Evolutionary conservation across 2,797 vertebrate genomes (phyloP).

Genomic region (Rhinoraja longicauda): DNA sequence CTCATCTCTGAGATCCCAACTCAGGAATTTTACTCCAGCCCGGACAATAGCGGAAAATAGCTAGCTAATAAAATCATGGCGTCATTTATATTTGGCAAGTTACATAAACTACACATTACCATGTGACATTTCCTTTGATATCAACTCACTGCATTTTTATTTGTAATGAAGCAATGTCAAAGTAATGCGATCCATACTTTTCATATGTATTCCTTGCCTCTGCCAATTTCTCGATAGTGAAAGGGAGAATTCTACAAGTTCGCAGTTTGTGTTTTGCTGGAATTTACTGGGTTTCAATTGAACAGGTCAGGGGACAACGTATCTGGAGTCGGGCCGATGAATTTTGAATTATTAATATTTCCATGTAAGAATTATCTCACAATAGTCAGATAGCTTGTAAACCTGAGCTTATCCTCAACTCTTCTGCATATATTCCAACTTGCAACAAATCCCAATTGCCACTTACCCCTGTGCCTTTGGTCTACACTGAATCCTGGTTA

Average conservation of each 20-base stretch:
- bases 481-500: too few species aligned
- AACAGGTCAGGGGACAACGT: neutral
- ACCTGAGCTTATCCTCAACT: too few species aligned
- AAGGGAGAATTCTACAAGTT: neutral
- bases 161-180: constrained; percentile 1
- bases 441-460: too few species aligned
- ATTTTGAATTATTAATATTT: neutral
- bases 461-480: too few species aligned
- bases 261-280: neutral
- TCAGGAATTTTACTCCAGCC: constrained; percentile 27
- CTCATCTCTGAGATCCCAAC: constrained; percentile 33
- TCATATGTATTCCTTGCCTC: neutral
- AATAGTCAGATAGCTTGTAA: neutral
- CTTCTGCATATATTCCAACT: too few species aligned
- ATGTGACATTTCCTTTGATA: constrained; percentile 16
- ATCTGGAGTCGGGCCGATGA: neutral
- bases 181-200: neutral
- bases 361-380: neutral
- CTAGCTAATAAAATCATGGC: constrained; percentile 26
- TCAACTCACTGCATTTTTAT: neutral
- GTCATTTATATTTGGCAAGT: constrained; percentile 22
- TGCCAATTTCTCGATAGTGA: neutral
- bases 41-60: constrained; percentile 30
- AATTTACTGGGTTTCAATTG: neutral
- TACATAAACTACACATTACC: constrained; percentile 6